Evolutionary conservation across 2,113 vertebrate genomes (phyloP).

Genomic region (Ariopsis seemanni): DNA sequence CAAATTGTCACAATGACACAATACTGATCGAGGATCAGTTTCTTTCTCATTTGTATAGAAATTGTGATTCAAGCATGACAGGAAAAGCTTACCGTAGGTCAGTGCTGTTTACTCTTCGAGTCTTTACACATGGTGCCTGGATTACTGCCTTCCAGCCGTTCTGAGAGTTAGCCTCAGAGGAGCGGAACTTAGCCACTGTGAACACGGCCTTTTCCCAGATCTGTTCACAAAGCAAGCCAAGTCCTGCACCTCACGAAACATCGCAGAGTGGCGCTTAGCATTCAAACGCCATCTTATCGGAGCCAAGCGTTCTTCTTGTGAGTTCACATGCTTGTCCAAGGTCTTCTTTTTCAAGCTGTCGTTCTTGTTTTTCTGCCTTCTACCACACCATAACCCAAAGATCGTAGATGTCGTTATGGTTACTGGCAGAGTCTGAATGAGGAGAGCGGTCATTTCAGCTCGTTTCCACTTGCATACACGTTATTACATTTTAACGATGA

Average conservation of each 20-base stretch:
- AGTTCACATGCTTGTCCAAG: background rate
- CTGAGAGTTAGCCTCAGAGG: conserved; percentile 63
- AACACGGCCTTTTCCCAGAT: conserved; percentile 74
- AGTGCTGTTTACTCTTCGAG: background rate
- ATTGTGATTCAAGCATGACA: background rate
- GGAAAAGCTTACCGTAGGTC: conserved; percentile 26
- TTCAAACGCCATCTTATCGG: background rate
- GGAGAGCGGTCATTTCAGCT: background rate
- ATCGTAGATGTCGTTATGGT: background rate
- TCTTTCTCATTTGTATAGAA: background rate
- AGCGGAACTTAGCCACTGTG: conserved; percentile 90
- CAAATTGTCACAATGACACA: background rate
- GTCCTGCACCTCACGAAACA: conserved; percentile 77
- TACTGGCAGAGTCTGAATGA: background rate
- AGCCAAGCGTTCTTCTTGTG: background rate
- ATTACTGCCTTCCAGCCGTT: conserved; percentile 15
- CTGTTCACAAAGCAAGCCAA: conserved; percentile 85
- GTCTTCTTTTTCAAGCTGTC: background rate
- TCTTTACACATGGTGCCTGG: background rate
- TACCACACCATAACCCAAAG: background rate
- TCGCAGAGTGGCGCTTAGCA: background rate
- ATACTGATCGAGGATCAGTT: background rate
- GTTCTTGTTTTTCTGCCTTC: background rate
- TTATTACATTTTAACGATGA: background rate
- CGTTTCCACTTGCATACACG: background rate